A percentile compares a stretch with the other conserved stretches of the same genome.
These are phyloP conservation scores for Nansenia antarctica DNA, from an alignment of 2,113 vertebrate species.

Conservation along the genomic window DNA sequence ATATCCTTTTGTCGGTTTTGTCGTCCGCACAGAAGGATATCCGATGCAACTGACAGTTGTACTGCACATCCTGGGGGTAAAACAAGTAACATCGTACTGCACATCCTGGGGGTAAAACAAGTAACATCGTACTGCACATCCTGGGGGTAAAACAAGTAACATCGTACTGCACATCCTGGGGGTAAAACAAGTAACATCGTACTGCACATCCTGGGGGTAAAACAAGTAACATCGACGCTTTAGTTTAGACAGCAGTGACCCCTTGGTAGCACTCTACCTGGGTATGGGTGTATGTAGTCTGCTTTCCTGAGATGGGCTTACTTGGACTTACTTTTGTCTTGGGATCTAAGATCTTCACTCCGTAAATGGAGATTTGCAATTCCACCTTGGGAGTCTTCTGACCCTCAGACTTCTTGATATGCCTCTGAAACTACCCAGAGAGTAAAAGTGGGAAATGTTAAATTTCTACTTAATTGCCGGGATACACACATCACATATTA, in stretches of 20 bases:
- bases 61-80: constrained; percentile 87
- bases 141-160: too few species aligned
- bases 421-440: constrained; percentile 89
- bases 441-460: constrained; percentile 12
- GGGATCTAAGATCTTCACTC: constrained; percentile 95
- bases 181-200: constrained; percentile 88
- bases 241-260: neutral
- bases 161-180: constrained; percentile 96
- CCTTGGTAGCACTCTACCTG: neutral
- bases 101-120: neutral
- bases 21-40: constrained; percentile 99
- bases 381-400: constrained; percentile 97
- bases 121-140: neutral
- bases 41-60: constrained; percentile 96
- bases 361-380: constrained; percentile 97
- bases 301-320: too few species aligned
- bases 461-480: neutral
- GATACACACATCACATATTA: too few species aligned
- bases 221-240: constrained; percentile 29
- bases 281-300: too few species aligned
- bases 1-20: constrained; percentile 99
- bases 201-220: constrained; percentile 87
- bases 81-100: constrained; percentile 19
- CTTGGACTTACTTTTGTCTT: constrained; percentile 91
- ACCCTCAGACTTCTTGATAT: constrained; percentile 98